Conservation (phyloP, 2,113 vertebrate genomes). For the Myrmophylax atrothorax region DNA sequence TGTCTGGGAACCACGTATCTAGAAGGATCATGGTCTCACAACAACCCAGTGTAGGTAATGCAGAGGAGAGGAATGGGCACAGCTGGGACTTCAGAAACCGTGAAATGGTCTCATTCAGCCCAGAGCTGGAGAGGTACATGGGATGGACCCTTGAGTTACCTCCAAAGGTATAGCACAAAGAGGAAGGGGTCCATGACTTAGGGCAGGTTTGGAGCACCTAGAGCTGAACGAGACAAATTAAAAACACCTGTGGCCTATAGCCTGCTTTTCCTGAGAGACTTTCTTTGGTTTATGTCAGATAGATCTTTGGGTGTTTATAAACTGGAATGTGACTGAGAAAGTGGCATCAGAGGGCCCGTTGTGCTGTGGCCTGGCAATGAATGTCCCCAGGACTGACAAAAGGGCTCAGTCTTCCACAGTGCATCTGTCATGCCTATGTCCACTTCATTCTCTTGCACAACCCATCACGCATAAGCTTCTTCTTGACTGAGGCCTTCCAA, state of each 20-base stretch:
- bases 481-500: neutral
- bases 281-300: neutral
- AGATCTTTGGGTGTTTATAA: neutral
- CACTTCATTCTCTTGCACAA: neutral
- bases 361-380: neutral
- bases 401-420: neutral
- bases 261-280: neutral
- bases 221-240: neutral
- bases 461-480: neutral
- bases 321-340: neutral
- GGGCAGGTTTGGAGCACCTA: neutral
- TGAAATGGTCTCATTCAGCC: neutral
- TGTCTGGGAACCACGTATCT: rapidly evolving
- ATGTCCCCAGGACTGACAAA: neutral
- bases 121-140: neutral
- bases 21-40: neutral
- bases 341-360: rapidly evolving
- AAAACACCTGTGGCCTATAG: neutral
- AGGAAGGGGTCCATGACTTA: neutral
- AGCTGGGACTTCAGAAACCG: neutral
- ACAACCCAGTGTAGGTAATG: neutral
- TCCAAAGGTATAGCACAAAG: neutral
- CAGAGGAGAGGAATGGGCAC: neutral
- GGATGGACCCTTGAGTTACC: neutral
- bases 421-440: neutral